phyloP scores from a whole-genome alignment of 1,140 invertebrate genomes.

The Megathymus violae region DNA sequence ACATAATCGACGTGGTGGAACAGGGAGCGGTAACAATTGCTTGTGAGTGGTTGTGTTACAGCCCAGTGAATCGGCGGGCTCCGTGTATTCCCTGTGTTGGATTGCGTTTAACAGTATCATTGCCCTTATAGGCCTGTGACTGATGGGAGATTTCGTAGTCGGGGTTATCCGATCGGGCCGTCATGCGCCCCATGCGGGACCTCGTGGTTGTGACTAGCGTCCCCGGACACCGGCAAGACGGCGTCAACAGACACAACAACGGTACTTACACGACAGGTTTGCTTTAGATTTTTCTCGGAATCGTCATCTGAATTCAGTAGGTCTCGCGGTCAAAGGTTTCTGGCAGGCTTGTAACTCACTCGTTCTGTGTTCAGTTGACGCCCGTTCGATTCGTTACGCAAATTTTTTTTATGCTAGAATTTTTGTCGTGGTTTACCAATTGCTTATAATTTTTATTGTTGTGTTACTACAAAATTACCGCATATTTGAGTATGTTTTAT shows the following conservation, averaged over 20 bases:
- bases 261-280: slow-evolving; percentile 69
- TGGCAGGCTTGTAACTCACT: too few species aligned
- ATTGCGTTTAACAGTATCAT: slow-evolving; percentile 46
- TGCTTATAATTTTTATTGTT: too few species aligned
- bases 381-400: too few species aligned
- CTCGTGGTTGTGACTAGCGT: slow-evolving; percentile 64
- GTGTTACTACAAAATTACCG: too few species aligned
- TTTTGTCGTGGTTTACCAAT: too few species aligned
- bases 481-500: neutral
- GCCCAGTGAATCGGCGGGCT: slow-evolving; percentile 65
- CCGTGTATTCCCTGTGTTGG: slow-evolving; percentile 64
- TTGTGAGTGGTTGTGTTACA: slow-evolving; percentile 70
- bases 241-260: slow-evolving; percentile 63
- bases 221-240: slow-evolving; percentile 66
- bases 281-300: slow-evolving; percentile 4
- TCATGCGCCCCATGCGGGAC: slow-evolving; percentile 73
- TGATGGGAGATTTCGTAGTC: slow-evolving; percentile 67
- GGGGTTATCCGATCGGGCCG: slow-evolving; percentile 57
- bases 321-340: neutral
- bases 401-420: too few species aligned
- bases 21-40: slow-evolving; percentile 65
- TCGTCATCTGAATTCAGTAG: neutral
- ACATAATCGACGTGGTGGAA: slow-evolving; percentile 53
- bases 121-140: slow-evolving; percentile 60
- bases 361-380: too few species aligned